phyloP scores from a whole-genome alignment of 2,797 vertebrate species.

The Propithecus deckenii region DNA sequence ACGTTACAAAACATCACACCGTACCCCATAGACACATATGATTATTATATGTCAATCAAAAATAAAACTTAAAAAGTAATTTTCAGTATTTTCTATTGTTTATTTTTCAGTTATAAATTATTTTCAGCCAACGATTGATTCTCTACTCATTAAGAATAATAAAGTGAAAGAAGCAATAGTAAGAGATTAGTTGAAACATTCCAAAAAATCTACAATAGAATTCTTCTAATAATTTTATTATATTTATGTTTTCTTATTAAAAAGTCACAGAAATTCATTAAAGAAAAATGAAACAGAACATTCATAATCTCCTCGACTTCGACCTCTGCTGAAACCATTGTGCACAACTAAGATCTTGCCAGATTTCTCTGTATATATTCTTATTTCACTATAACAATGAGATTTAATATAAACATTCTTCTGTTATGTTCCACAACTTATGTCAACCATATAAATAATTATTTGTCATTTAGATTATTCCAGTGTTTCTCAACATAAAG shows the following conservation, averaged over 20 bases:
- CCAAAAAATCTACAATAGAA: neutral
- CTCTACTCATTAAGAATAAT: neutral
- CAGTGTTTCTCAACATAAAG: neutral
- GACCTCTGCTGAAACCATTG: neutral
- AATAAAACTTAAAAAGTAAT: neutral
- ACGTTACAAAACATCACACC: too few species aligned
- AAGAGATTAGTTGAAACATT: neutral
- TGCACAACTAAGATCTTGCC: neutral
- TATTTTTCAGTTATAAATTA: neutral
- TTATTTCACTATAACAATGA: neutral
- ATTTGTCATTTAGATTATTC: neutral
- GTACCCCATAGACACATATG: neutral
- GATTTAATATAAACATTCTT: neutral
- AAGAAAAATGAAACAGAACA: neutral
- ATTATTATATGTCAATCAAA: neutral
- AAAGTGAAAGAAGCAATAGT: neutral
- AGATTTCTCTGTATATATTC: neutral
- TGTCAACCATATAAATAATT: neutral
- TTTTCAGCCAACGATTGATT: neutral
- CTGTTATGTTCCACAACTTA: neutral
- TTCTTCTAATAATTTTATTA: neutral
- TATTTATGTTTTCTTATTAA: neutral
- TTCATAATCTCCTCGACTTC: neutral
- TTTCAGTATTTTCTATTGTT: neutral
- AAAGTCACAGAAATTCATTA: constrained; percentile 10